A percentile compares a stretch with the other conserved stretches of the same genome.
Conservation (phyloP, 2,888 invertebrate genomes). For the Cerceris ruficornis region DNA sequence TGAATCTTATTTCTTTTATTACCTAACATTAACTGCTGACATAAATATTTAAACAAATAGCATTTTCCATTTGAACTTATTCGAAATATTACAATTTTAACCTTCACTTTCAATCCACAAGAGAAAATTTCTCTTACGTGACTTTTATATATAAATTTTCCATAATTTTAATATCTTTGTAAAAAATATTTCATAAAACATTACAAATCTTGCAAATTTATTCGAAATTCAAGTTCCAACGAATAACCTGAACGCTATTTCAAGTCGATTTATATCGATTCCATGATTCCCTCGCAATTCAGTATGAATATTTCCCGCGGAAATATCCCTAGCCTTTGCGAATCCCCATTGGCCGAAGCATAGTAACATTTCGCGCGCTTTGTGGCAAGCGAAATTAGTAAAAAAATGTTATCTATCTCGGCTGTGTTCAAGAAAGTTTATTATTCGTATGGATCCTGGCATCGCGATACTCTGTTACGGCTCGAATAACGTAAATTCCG, state of each 20-base stretch:
- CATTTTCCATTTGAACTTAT: too few species aligned
- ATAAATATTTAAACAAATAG: too few species aligned
- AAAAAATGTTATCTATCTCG: slow-evolving; percentile 20
- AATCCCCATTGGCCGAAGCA: neutral
- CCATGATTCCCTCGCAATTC: neutral
- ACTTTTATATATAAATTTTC: too few species aligned
- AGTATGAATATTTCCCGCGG: neutral
- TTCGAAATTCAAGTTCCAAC: too few species aligned
- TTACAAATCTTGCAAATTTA: too few species aligned
- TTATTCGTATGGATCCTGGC: slow-evolving; percentile 54
- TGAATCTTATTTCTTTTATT: too few species aligned
- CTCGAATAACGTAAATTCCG: slow-evolving; percentile 36
- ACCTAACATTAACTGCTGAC: too few species aligned
- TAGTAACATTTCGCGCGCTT: neutral
- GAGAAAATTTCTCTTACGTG: too few species aligned
- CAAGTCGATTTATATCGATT: neutral
- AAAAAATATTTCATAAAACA: too few species aligned
- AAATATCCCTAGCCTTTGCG: neutral
- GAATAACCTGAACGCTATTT: neutral
- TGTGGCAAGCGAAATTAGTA: slow-evolving; percentile 6
- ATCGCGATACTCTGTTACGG: slow-evolving; percentile 40
- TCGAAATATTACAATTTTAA: too few species aligned
- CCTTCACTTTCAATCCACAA: too few species aligned
- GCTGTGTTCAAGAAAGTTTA: slow-evolving; percentile 49
- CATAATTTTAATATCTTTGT: too few species aligned